phyloP scores from a whole-genome alignment of 2,797 vertebrate species.

The Xiphorhynchus erythropygius region DNA sequence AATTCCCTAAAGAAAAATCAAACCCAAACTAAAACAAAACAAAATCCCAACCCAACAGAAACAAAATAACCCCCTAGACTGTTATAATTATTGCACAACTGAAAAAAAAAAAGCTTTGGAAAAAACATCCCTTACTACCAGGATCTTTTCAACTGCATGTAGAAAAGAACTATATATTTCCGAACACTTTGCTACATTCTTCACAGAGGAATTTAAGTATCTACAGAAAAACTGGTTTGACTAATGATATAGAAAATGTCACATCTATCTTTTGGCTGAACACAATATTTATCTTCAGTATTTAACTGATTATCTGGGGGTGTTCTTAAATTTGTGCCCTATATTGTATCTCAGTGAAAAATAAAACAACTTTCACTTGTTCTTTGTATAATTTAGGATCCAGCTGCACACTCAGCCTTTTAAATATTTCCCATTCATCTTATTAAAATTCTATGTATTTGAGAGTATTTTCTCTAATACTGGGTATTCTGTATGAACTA shows the following conservation, averaged over 20 bases:
- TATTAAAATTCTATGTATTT: not conserved
- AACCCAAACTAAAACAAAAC: not conserved
- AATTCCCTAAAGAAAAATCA: not conserved
- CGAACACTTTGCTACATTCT: constrained; percentile 26
- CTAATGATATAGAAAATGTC: not conserved
- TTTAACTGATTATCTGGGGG: not conserved
- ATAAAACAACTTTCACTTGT: not conserved
- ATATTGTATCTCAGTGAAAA: not conserved
- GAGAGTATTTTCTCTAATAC: not conserved
- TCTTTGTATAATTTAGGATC: not conserved
- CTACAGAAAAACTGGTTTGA: constrained; percentile 1
- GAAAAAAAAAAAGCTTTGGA: constrained; percentile 31
- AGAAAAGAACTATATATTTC: constrained; percentile 38
- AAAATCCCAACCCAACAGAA: not conserved
- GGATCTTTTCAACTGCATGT: not conserved
- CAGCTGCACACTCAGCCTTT: not conserved
- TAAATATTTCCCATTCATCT: not conserved
- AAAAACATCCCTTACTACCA: constrained; percentile 33
- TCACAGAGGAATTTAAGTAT: constrained; percentile 53
- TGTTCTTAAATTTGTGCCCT: not conserved
- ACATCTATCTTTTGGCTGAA: not conserved
- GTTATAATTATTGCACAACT: constrained; percentile 73
- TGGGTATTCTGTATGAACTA: not conserved
- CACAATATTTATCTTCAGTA: not conserved
- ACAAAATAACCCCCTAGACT: not conserved